Evolutionary conservation across 1,140 invertebrate species (phyloP).

Genomic region (Lucilia sericata): DNA sequence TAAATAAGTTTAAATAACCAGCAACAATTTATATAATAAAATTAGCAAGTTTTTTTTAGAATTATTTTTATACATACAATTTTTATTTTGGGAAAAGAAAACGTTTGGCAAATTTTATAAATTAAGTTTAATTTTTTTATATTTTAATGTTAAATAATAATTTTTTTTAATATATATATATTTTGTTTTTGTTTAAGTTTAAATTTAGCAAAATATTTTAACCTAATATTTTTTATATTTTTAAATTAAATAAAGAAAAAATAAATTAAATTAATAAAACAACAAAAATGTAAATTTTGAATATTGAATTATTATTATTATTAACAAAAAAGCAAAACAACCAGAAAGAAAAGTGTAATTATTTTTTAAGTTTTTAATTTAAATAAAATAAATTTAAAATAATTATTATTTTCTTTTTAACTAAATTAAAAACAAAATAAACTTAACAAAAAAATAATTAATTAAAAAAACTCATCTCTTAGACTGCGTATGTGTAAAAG

Average conservation of each 20-base stretch:
- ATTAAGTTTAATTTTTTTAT: background rate
- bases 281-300: constrained; percentile 30
- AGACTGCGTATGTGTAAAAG: constrained; percentile 34
- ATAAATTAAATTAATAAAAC: background rate
- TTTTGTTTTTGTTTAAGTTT: constrained; percentile 42
- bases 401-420: constrained; percentile 8
- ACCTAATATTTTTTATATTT: constrained; percentile 20
- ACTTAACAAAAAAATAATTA: background rate
- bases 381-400: background rate
- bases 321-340: no score
- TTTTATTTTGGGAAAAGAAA: constrained; percentile 38
- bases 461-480: constrained; percentile 34
- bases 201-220: constrained; percentile 42
- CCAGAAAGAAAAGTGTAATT: constrained; percentile 31
- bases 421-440: constrained; percentile 9
- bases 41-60: constrained; percentile 15
- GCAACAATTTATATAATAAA: constrained; percentile 12
- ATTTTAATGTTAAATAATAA: constrained; percentile 23
- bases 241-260: background rate
- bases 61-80: background rate
- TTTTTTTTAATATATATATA: constrained; percentile 16
- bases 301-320: background rate
- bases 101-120: constrained; percentile 40
- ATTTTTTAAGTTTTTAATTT: constrained; percentile 17
- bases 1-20: no score